Conservation (phyloP, 1,140 invertebrate genomes). For the Eurosta solidaginis region DNA sequence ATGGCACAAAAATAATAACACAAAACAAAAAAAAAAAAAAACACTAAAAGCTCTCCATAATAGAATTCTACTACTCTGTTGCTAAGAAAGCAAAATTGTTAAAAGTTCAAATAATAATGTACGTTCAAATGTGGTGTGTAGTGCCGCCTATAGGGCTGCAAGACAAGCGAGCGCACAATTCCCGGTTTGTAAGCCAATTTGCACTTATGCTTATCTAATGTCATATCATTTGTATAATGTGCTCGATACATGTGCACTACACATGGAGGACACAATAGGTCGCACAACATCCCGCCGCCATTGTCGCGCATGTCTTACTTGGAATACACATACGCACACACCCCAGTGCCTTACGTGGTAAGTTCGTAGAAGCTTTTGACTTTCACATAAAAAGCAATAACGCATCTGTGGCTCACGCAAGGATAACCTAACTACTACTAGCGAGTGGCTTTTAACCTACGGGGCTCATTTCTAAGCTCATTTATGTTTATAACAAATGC, state of each 20-base stretch:
- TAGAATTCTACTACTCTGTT: slow-evolving; percentile 3
- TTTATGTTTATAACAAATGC: slow-evolving; percentile 61
- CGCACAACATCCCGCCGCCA: background rate
- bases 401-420: background rate
- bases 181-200: slow-evolving; percentile 60
- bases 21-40: background rate
- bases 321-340: background rate
- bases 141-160: background rate
- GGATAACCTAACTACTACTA: background rate
- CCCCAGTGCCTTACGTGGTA: slow-evolving; percentile 12
- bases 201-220: slow-evolving; percentile 61
- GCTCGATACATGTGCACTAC: slow-evolving; percentile 32
- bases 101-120: background rate
- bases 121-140: background rate
- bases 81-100: background rate
- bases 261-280: background rate
- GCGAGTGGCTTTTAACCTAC: slow-evolving; percentile 46
- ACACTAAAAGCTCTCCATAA: background rate
- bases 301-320: background rate
- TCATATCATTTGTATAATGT: slow-evolving; percentile 61
- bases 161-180: slow-evolving; percentile 46
- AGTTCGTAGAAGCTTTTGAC: slow-evolving; percentile 30
- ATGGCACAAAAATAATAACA: background rate
- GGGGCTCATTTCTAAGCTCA: slow-evolving; percentile 60
- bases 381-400: background rate